Evolutionary conservation across 2,888 invertebrate genomes (phyloP), one percentile per base, ranked within the genome.

Genomic region (Antheraea assamensis): DNA sequence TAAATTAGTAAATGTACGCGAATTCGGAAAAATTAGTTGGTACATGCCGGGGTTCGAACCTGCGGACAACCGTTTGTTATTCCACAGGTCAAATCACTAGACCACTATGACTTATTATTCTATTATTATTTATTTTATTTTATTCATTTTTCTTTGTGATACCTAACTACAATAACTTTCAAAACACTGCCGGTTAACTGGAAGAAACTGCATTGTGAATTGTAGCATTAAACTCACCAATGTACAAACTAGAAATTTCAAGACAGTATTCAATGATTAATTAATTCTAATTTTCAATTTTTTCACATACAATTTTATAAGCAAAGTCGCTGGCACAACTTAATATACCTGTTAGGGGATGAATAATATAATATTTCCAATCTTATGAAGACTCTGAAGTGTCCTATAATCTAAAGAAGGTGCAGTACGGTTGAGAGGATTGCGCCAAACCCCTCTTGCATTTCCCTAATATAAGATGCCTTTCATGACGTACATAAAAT

Each of bases 321-420:
- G 61, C 30, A 15, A 64, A 17, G 8, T 24, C 27, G 27, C 15
- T 24, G 3, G 61, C 27, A 27, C 3, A 24, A 15, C 3, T 61
- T 30, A 61, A 13, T 55, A 58, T n/a, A 58, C 24, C 7, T 13
- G 13, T 42, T 42, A 42, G 42, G 13, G 42, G 2, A 42, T 2
- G n/a, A 58, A 58, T 58, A n/a, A 21, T 30, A 64, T 64, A 64
- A 64, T 58, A 17, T 17, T 64, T 64, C 61, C 61, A 64, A 64
- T 64, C 61, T 64, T 64, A 15, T 64, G 61, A 64, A 64, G 61
- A 30, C 61, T 30, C 27, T 17, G 15, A 64, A 64, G 61, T 64
- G 61, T 27, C 17, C 17, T 30, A 27, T 64, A 30, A 64, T 64
- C 30, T 64, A 17, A 30, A 30, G 13, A 30, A 27, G 0, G 61